Evolutionary conservation across 2,113 vertebrate species (phyloP).

Genomic region (Pelvicachromis taeniatus): DNA sequence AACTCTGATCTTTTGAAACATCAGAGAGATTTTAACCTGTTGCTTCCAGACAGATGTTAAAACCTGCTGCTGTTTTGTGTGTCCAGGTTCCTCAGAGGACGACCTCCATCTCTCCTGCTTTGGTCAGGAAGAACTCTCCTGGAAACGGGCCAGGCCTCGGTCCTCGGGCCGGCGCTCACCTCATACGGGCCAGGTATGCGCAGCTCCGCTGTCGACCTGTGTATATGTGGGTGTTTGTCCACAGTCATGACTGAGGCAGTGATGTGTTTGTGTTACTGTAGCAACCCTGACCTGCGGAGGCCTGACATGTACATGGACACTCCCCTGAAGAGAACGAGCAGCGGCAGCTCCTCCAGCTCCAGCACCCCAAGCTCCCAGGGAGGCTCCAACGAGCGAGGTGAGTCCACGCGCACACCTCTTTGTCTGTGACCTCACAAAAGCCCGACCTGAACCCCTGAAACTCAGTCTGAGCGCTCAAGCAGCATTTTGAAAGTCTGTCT

Average conservation of each 20-base stretch:
- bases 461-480: background rate
- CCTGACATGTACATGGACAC: conserved; percentile 84
- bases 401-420: background rate
- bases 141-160: conserved; percentile 88
- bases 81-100: conserved; percentile 96
- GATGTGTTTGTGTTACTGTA: conserved; percentile 53
- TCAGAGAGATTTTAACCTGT: background rate
- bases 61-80: background rate
- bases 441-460: background rate
- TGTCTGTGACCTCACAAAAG: background rate
- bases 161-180: conserved; percentile 85
- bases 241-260: background rate
- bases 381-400: conserved; percentile 86
- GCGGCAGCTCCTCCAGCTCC: conserved; percentile 95
- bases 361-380: conserved; percentile 94
- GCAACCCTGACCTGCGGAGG: conserved; percentile 94
- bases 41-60: rapidly evolving
- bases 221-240: background rate
- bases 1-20: background rate
- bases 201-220: background rate
- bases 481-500: background rate
- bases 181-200: conserved; percentile 88
- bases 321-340: conserved; percentile 90
- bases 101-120: conserved; percentile 96
- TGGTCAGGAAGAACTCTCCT: conserved; percentile 94